Evolutionary conservation across 1,140 invertebrate genomes (phyloP).

Genomic region (Helicoverpa armigera): DNA sequence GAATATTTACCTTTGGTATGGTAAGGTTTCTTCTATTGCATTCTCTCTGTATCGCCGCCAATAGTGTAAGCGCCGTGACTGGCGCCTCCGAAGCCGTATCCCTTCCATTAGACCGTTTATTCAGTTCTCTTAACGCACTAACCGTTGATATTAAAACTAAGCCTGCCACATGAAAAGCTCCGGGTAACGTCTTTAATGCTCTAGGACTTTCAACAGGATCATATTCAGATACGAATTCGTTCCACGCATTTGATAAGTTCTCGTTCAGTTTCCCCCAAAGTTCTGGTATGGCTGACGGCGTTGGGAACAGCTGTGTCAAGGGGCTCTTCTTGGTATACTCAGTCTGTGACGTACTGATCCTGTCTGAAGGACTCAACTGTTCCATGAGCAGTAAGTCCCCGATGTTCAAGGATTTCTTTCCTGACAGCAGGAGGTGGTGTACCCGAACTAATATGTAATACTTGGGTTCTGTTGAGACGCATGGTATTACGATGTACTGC

Average conservation of each 20-base stretch:
- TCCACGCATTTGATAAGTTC: conserved; percentile 91
- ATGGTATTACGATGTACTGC: conserved; percentile 92
- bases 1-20: conserved; percentile 72
- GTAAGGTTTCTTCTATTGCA: conserved; percentile 83
- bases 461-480: conserved; percentile 86
- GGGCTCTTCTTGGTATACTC: conserved; percentile 81
- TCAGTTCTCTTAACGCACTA: conserved; percentile 87
- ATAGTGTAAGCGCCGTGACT: conserved; percentile 66
- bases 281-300: conserved; percentile 89
- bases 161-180: conserved; percentile 87
- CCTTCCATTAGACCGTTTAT: conserved; percentile 65
- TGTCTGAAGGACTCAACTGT: conserved; percentile 81
- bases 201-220: conserved; percentile 91
- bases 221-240: conserved; percentile 92
- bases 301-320: conserved; percentile 87
- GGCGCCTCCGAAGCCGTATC: conserved; percentile 58
- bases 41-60: conserved; percentile 79
- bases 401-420: conserved; percentile 90
- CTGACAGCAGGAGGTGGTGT: conserved; percentile 91
- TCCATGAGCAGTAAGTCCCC: conserved; percentile 91
- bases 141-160: conserved; percentile 88
- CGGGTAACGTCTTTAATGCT: conserved; percentile 88
- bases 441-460: conserved; percentile 92
- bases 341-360: conserved; percentile 52
- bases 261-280: conserved; percentile 90